phyloP scores from a whole-genome alignment of 2,113 vertebrate genomes.

The Alouatta palliata region DNA sequence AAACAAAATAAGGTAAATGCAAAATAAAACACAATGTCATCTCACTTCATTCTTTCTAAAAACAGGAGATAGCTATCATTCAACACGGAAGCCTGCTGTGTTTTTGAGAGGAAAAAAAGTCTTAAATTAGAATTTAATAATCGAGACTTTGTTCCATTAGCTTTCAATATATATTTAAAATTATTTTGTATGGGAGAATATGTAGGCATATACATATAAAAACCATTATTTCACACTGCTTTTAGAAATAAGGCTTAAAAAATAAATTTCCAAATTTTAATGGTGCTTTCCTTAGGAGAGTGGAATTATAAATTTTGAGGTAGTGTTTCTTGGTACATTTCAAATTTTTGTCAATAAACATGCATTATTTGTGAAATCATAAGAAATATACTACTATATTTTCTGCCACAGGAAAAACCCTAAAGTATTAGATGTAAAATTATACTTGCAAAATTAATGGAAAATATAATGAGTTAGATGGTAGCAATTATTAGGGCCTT shows the following conservation, averaged over 20 bases:
- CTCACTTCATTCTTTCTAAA: not conserved
- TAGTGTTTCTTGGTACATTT: not conserved
- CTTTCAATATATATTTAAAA: not conserved
- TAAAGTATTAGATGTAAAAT: not conserved
- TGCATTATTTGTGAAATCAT: not conserved
- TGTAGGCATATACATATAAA: not conserved
- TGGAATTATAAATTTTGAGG: not conserved
- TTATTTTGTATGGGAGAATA: not conserved
- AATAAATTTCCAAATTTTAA: slow-evolving; percentile 4
- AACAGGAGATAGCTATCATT: not conserved
- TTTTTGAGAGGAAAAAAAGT: not conserved
- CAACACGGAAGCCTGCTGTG: not conserved
- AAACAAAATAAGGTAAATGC: not conserved
- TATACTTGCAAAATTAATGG: not conserved
- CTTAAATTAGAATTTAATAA: not conserved
- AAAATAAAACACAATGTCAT: not conserved
- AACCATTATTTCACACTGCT: not conserved
- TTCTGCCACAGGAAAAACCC: not conserved
- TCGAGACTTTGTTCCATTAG: not conserved
- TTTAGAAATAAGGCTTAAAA: not conserved
- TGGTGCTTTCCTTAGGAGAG: not conserved
- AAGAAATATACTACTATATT: not conserved
- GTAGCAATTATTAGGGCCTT: not conserved
- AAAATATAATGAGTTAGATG: not conserved
- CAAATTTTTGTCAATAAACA: not conserved